phyloP scores from a whole-genome alignment of 2,888 invertebrate genomes.

The Drosophila eohydei region DNA sequence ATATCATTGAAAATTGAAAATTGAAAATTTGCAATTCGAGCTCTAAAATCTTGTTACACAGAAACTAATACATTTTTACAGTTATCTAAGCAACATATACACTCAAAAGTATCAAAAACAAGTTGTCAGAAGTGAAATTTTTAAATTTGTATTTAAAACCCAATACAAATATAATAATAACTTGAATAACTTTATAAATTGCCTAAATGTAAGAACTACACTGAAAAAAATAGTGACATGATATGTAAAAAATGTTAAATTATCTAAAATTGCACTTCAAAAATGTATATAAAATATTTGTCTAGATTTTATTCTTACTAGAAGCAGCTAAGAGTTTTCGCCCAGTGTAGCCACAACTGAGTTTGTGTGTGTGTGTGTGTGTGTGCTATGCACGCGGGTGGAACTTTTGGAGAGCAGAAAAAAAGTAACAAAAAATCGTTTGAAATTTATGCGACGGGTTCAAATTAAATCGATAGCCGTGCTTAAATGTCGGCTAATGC shows the following conservation, averaged over 20 bases:
- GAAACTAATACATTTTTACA: neutral
- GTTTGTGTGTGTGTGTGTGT: neutral
- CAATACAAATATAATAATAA: no score
- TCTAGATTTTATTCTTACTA: neutral
- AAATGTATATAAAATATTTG: neutral
- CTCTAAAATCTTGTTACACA: neutral
- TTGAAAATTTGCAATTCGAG: neutral
- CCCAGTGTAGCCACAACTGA: slow-evolving; percentile 27
- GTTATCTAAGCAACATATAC: neutral
- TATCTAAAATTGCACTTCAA: neutral
- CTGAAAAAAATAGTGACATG: neutral
- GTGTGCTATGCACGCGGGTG: slow-evolving; percentile 45
- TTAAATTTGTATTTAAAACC: neutral
- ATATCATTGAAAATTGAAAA: neutral
- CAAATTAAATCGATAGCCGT: slow-evolving; percentile 77
- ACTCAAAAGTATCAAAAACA: neutral
- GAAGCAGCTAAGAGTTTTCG: neutral
- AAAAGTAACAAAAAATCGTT: slow-evolving; percentile 47
- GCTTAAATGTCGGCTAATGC: slow-evolving; percentile 81
- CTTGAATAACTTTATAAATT: no score
- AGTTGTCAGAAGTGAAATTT: neutral
- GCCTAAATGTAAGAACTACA: neutral
- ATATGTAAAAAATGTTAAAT: neutral
- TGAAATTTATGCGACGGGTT: slow-evolving; percentile 67
- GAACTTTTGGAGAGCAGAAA: slow-evolving; percentile 25